Evolutionary conservation across 37 sponge, comb jelly and placozoan genomes (phyloP).

Genomic region (Ephydatia muelleri): DNA sequence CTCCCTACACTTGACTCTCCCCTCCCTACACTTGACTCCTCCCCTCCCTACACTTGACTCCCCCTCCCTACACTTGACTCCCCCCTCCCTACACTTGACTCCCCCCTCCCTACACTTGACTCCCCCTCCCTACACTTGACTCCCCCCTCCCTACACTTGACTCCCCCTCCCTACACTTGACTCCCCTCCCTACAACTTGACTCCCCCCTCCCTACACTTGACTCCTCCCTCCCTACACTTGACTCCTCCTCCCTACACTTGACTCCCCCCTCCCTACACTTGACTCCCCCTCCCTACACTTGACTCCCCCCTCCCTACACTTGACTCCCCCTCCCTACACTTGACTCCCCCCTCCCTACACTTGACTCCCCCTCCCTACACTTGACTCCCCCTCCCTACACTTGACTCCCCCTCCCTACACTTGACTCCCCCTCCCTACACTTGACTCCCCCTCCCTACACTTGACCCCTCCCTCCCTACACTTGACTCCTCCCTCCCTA

Average conservation of each 20-base stretch:
- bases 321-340: conserved; percentile 13
- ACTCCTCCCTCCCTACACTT: background rate
- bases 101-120: background rate
- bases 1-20: background rate
- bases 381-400: background rate
- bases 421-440: background rate
- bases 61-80: background rate
- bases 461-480: background rate
- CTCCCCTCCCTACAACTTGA: background rate
- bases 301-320: background rate
- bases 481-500: background rate
- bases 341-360: background rate
- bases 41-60: background rate
- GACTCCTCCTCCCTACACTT: conserved; percentile 26
- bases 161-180: background rate
- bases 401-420: background rate
- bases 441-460: background rate
- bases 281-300: background rate
- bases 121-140: background rate
- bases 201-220: background rate
- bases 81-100: background rate
- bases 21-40: background rate
- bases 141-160: too few relatives aligned
- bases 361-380: background rate
- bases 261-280: background rate